Percentiles rank a stretch among this genome's conserved stretches.
phyloP scores from a whole-genome alignment of 2,113 vertebrate species.

The Zapornia atra region DNA sequence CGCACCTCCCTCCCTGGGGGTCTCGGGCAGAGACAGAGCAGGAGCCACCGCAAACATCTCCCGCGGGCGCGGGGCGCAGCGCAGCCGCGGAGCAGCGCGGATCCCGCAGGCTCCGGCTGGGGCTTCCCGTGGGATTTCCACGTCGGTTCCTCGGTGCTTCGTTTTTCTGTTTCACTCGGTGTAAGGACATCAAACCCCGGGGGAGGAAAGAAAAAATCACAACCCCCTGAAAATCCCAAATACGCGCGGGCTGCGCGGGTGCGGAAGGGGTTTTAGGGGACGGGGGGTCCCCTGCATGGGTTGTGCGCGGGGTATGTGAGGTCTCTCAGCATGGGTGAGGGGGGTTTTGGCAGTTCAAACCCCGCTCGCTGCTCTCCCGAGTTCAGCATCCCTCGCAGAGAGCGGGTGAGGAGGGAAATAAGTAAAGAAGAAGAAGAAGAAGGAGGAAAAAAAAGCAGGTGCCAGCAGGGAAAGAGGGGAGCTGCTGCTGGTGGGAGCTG shows the following conservation, averaged over 20 bases:
- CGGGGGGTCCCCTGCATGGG: neutral
- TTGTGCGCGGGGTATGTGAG: rapidly evolving
- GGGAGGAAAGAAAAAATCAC: neutral
- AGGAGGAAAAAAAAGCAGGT: neutral
- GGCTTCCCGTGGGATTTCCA: neutral
- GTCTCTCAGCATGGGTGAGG: rapidly evolving
- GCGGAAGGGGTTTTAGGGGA: neutral
- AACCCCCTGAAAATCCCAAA: neutral
- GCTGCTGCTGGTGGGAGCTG: neutral
- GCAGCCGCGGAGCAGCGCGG: neutral
- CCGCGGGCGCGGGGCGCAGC: neutral
- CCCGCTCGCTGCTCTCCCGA: neutral
- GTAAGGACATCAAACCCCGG: no score
- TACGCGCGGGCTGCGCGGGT: rapidly evolving
- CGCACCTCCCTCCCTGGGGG: neutral
- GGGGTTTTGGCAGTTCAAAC: neutral
- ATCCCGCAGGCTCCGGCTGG: neutral
- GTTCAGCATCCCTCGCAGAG: neutral
- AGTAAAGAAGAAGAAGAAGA: no score
- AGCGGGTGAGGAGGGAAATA: neutral
- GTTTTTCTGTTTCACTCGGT: neutral
- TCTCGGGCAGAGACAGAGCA: neutral
- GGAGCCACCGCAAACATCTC: neutral
- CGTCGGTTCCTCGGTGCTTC: neutral
- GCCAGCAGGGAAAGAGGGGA: neutral